Conservation (phyloP, 2,797 vertebrate species). For the Platyrinchus mystaceus region DNA sequence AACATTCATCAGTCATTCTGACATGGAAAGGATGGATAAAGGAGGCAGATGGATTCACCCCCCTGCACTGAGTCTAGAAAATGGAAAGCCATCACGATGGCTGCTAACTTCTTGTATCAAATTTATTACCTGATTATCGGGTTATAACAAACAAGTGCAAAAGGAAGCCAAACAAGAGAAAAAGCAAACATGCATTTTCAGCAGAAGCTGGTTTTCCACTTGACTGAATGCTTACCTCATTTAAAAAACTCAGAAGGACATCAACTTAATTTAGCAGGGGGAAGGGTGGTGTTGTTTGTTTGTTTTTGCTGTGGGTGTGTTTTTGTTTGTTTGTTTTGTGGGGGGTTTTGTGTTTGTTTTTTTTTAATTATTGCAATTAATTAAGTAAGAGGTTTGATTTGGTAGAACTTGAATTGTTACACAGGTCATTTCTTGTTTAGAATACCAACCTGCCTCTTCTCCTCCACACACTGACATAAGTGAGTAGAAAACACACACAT, state of each 20-base stretch:
- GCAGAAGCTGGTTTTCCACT: neutral
- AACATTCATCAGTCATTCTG: neutral
- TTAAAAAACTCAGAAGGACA: neutral
- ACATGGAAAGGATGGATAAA: neutral
- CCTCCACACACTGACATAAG: neutral
- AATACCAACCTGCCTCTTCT: neutral
- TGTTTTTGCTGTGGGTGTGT: no score
- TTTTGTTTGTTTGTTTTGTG: no score
- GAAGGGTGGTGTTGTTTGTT: no score
- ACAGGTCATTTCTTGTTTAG: neutral
- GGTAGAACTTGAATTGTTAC: neutral
- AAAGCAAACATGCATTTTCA: neutral
- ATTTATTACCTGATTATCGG: neutral
- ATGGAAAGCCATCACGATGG: neutral
- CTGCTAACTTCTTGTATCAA: neutral
- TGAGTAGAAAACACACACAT: neutral
- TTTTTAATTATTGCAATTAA: neutral
- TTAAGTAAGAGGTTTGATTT: neutral
- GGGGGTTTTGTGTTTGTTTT: no score
- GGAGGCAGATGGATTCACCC: neutral
- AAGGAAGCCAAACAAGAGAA: neutral
- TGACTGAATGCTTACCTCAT: neutral
- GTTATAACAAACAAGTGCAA: neutral
- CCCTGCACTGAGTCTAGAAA: neutral
- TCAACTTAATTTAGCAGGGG: neutral